Conservation (phyloP, 1,140 invertebrate genomes). For the Phymorhynchus buccinoides region DNA sequence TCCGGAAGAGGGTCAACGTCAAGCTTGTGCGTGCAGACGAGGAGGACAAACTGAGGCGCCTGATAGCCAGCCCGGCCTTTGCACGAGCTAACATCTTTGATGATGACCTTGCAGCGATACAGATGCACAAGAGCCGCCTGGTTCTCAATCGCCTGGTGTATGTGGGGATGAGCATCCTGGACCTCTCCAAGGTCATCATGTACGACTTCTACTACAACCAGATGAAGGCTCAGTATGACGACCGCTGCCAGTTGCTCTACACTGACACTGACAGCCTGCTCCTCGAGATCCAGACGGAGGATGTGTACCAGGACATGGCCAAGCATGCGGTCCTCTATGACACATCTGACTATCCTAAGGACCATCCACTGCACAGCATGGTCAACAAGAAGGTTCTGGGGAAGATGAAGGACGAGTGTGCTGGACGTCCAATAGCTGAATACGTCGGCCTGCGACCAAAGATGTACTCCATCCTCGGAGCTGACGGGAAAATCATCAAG, state of each 20-base stretch:
- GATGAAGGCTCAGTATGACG: constrained; percentile 58
- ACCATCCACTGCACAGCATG: constrained; percentile 33
- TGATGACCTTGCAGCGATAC: constrained; percentile 49
- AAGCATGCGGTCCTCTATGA: constrained; percentile 32
- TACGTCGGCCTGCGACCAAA: constrained; percentile 73
- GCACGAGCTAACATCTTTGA: too few species aligned
- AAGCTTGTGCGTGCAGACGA: too few species aligned
- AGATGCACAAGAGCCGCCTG: constrained; percentile 49
- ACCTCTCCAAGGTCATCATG: constrained; percentile 57
- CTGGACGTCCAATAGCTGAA: constrained; percentile 66
- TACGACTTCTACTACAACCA: constrained; percentile 64
- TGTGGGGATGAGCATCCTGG: constrained; percentile 54
- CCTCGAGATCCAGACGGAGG: constrained; percentile 65
- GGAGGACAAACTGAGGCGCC: too few species aligned
- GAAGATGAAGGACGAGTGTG: constrained; percentile 75
- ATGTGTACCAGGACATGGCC: constrained; percentile 62
- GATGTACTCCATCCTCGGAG: constrained; percentile 58
- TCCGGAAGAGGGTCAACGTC: too few species aligned
- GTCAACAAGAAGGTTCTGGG: constrained; percentile 74
- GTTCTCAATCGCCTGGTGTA: constrained; percentile 57
- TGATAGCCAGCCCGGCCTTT: too few species aligned
- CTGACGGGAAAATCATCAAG: constrained; percentile 62
- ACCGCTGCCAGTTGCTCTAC: constrained; percentile 58
- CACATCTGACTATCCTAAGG: constrained; percentile 40
- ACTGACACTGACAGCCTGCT: constrained; percentile 73